Evolutionary conservation across 2,797 vertebrate species (phyloP).

Genomic region (Gymnoscopelus braueri): DNA sequence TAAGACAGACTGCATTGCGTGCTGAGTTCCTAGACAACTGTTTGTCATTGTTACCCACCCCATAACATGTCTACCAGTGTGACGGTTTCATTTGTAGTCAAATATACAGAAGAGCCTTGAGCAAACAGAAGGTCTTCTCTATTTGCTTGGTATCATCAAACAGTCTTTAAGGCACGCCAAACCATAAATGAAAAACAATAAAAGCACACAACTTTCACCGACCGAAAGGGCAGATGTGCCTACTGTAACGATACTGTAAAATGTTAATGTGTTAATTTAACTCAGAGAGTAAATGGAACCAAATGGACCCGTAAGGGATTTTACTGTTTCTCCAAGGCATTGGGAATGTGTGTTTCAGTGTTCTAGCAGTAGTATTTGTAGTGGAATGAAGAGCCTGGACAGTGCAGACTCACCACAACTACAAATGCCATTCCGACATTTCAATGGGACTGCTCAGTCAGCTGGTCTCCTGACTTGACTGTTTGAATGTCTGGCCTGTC

Average conservation of each 20-base stretch:
- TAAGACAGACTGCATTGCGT: no score
- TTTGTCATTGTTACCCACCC: slow-evolving; percentile 50
- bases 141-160: slow-evolving; percentile 26
- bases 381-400: neutral
- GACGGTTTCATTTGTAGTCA: slow-evolving; percentile 38
- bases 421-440: slow-evolving; percentile 56
- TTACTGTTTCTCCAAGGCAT: no score
- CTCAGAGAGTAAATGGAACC: no score
- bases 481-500: slow-evolving; percentile 39
- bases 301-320: no score
- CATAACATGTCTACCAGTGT: slow-evolving; percentile 33
- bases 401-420: slow-evolving; percentile 35
- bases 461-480: slow-evolving; percentile 51
- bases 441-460: slow-evolving; percentile 48
- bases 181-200: slow-evolving; percentile 23
- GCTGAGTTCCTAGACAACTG: slow-evolving; percentile 17
- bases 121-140: slow-evolving; percentile 43
- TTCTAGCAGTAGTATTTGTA: neutral
- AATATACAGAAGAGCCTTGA: slow-evolving; percentile 51
- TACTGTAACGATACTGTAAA: no score
- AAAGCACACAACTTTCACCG: neutral
- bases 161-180: slow-evolving; percentile 8
- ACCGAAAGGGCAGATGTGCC: neutral
- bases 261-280: no score
- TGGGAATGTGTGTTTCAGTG: no score